These are phyloP conservation scores for Dendrolimus punctatus DNA, from an alignment of 1,140 invertebrate genomes.

Conservation along the genomic window DNA sequence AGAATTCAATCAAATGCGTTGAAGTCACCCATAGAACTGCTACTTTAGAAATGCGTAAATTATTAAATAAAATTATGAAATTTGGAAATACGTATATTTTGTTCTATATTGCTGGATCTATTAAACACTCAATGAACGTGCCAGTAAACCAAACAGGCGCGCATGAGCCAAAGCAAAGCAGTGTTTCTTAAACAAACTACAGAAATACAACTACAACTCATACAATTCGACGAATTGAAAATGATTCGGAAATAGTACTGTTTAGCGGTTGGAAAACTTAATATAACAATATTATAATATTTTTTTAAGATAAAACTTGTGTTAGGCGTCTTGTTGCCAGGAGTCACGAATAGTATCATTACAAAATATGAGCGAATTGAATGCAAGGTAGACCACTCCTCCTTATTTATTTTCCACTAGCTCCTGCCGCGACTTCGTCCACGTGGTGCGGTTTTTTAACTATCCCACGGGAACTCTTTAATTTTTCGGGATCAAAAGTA, in stretches of 20 bases:
- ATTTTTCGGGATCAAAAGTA: too few species aligned
- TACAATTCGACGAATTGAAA: constrained; percentile 20
- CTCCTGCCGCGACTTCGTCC: too few species aligned
- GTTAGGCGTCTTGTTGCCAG: too few species aligned
- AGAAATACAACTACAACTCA: constrained; percentile 27
- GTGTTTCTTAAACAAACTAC: constrained; percentile 54
- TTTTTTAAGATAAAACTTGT: too few species aligned
- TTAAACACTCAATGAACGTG: constrained; percentile 23
- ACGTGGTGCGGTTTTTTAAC: too few species aligned
- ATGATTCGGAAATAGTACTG: constrained; percentile 18
- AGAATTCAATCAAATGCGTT: too few species aligned
- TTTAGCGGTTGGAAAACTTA: not conserved
- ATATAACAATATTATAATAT: not conserved
- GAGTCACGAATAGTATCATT: too few species aligned
- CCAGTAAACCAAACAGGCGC: constrained; percentile 33
- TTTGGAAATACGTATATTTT: constrained; percentile 5
- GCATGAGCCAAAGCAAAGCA: constrained; percentile 27
- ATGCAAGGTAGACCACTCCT: too few species aligned
- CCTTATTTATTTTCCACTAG: too few species aligned
- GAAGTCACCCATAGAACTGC: too few species aligned
- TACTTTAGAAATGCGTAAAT: not conserved
- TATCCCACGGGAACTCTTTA: too few species aligned
- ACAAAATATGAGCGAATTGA: too few species aligned
- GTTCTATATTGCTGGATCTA: constrained; percentile 19
- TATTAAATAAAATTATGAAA: constrained; percentile 2